These are phyloP conservation scores for Julus scanicus DNA, from an alignment of 2,888 invertebrate genomes.

Conservation along the genomic window DNA sequence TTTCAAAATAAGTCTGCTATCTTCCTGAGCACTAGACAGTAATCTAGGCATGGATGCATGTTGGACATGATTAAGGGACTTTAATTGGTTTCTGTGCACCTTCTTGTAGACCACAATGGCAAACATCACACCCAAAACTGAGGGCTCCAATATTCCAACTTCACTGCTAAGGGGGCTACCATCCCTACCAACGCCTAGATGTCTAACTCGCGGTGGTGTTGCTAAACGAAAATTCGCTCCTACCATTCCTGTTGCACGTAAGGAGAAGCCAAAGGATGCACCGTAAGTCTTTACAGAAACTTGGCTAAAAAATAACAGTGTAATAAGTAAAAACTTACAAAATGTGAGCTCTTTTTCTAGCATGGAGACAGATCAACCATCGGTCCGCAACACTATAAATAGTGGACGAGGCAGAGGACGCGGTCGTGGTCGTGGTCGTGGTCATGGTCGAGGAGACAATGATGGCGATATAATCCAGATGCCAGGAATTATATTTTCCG, in stretches of 20 bases:
- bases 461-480: conserved; percentile 29
- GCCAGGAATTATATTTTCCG: conserved; percentile 3
- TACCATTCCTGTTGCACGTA: conserved; percentile 46
- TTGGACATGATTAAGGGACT: no score
- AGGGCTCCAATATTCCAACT: neutral
- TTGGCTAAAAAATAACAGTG: neutral
- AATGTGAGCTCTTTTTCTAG: neutral
- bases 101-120: neutral
- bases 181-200: conserved; percentile 50
- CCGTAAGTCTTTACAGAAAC: conserved; percentile 5
- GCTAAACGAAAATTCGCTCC: conserved; percentile 52
- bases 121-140: neutral
- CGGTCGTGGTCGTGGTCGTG: conserved; percentile 52
- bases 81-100: neutral
- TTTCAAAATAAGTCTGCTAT: no score
- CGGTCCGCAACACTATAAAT: neutral
- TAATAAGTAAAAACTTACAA: no score
- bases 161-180: conserved; percentile 48
- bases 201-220: conserved; percentile 55
- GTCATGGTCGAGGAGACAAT: conserved; percentile 35
- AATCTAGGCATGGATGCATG: no score
- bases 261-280: conserved; percentile 45
- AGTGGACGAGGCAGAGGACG: conserved; percentile 53
- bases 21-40: no score
- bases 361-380: neutral